Evolutionary conservation across 2,797 vertebrate species (phyloP).

Genomic region (Distichodus sexfasciatus): DNA sequence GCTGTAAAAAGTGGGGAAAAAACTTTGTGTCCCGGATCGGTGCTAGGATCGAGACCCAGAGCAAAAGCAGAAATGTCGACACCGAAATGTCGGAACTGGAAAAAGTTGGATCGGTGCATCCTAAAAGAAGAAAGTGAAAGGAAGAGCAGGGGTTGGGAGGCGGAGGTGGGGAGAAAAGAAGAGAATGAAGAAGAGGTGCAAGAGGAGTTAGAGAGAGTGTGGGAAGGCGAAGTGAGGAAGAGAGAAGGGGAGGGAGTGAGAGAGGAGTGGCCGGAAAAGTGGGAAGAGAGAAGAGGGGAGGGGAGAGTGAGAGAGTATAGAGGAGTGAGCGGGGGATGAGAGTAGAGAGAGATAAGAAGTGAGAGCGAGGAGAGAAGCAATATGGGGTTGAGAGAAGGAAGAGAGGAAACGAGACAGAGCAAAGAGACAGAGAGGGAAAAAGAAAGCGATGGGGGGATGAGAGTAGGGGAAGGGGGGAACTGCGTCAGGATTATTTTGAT

Average conservation of each 20-base stretch:
- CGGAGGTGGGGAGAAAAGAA: too few relatives aligned
- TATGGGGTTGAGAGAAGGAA: not conserved
- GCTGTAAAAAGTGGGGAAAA: too few relatives aligned
- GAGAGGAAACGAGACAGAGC: not conserved
- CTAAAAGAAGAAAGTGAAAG: too few relatives aligned
- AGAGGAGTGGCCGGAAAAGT: not conserved
- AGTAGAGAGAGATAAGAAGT: not conserved
- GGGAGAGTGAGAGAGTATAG: not conserved
- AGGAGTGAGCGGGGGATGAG: not conserved
- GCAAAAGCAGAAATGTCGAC: too few relatives aligned
- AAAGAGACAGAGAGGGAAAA: not conserved
- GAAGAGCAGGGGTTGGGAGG: too few relatives aligned
- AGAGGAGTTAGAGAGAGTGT: not conserved
- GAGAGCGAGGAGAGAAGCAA: not conserved
- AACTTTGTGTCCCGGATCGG: too few relatives aligned
- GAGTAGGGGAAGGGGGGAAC: not conserved
- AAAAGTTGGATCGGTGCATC: too few relatives aligned
- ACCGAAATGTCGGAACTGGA: too few relatives aligned
- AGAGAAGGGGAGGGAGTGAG: not conserved
- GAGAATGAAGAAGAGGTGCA: not conserved
- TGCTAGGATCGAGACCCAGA: too few relatives aligned
- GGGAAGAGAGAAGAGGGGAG: not conserved
- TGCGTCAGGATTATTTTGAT: not conserved
- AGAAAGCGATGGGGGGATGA: not conserved
- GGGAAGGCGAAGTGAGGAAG: too few relatives aligned